Evolutionary conservation across 2,888 invertebrate genomes (phyloP), one percentile per base, ranked within the genome.

Genomic region (Gastrophysa polygoni): DNA sequence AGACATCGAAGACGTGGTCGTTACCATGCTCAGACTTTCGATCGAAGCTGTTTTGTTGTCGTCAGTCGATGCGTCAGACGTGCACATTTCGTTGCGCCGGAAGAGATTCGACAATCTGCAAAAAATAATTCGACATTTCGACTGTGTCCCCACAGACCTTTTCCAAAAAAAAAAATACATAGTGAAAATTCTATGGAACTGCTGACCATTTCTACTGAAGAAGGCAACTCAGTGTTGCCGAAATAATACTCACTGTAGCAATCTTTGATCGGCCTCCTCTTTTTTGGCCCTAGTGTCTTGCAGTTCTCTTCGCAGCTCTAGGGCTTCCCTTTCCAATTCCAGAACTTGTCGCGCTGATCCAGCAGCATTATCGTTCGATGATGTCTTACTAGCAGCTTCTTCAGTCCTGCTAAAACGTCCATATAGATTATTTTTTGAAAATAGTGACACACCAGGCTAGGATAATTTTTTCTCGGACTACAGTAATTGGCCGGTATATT

Each of bases 231-330:
- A n/a, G n/a, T n/a, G n/a, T n/a, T n/a, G n/a, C n/a, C n/a, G 49
- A 24, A 50, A 50, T 2, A 44, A 50, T 62, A 81, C 82, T 84
- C 80, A 88, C 88, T 87, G 86, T 72, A 82, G 80, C 50, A 84
- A 81, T 70, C 85, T 85, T 47, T 86, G 85, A 71, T 88, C 87
- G 0, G 86, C 85, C 69, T 81, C 84, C 67, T 84, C 84, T 69
- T 86, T 86, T 56, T 85, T 85, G 58, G 84, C 84, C 67, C 85
- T 82, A 74, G 84, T 83, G 65, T 87, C 87, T 3, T 85, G 83
- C 2, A 88, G 78, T 69, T 87, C 88, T 66, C 84, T 82, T 72
- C 86, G 82, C 38, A 83, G 70, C 52, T 78, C 77, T 72, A 84
- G 64, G 21, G 84, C 82, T 70, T 88, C 87, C 8, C 84, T 74